phyloP scores from a whole-genome alignment of 2,797 vertebrate genomes.

The Sebastes cheni region DNA sequence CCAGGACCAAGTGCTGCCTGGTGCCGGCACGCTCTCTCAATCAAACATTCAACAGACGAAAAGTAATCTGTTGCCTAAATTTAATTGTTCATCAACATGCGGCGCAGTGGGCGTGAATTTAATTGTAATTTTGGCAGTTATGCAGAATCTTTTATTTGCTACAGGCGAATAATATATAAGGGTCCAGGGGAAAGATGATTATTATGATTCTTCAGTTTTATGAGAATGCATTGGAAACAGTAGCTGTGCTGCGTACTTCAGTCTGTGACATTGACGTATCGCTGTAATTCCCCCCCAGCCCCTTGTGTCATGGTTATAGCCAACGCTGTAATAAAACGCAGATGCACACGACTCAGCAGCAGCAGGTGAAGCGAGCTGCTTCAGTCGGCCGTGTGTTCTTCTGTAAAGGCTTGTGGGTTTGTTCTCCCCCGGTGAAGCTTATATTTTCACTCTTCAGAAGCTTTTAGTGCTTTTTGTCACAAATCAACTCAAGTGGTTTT shows the following conservation, averaged over 20 bases:
- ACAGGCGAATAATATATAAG: not conserved
- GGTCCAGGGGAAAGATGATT: not conserved
- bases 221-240: conserved; percentile 14
- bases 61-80: conserved; percentile 16
- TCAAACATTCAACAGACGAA: conserved; percentile 13
- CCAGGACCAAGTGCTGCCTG: not conserved
- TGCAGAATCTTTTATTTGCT: conserved; percentile 42
- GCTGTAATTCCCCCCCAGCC: conserved; percentile 34
- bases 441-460: conserved; percentile 11
- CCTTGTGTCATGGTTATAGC: conserved; percentile 23
- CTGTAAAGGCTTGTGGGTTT: conserved; percentile 9
- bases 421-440: conserved; percentile 19
- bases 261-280: conserved; percentile 50
- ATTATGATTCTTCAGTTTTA: conserved; percentile 1
- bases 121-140: conserved; percentile 32
- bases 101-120: conserved; percentile 12
- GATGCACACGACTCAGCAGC: conserved; percentile 17
- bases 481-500: conserved; percentile 33
- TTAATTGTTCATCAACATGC: conserved; percentile 44
- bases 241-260: conserved; percentile 6
- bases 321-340: conserved; percentile 28
- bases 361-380: conserved; percentile 24
- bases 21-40: not conserved
- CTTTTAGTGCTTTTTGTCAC: conserved; percentile 24
- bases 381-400: not conserved